Evolutionary conservation across 2,113 vertebrate genomes (phyloP), one percentile per base, ranked within the genome.

Genomic region (Penelope pileata): DNA sequence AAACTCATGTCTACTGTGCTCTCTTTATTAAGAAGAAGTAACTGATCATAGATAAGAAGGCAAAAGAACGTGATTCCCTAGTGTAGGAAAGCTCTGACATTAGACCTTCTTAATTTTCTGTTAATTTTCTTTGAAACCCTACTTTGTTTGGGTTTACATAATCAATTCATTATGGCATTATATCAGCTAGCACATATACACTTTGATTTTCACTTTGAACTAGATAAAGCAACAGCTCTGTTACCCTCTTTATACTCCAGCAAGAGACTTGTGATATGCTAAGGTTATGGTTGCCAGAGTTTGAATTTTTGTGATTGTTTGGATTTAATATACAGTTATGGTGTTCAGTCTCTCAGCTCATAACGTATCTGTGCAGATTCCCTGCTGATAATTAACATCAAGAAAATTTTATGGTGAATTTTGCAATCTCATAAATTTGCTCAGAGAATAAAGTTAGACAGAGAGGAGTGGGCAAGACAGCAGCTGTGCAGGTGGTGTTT

Each of bases 401-500:
- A 43, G 6, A 67, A 24, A 88, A 74, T 53, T 89, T 89, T 69
- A n/a, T 22, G 21, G 26, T 78, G 21, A 74, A 45, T 78, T 81
- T 56, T 59, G 18, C 21, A 66, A 82, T 84, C 78, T 70, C 12
- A 27, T 58, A 51, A 26, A 40, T 81, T 94, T 70, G 79, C 23
- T 2, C 5, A 83, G 60, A 62, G 23, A 66, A 67, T 32, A 0
- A 82, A 60, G 1, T 40, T 53, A 82, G 42, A 30, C 34, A 51
- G 8, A 36, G 11, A 0, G 1, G 1, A 4, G 1, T 23, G 3
- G 6, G 14, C 27, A 3, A 34, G 14, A 13, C 58, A 59, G 3
- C 23, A 47, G 17, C 22, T 64, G 7, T 42, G 40, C 9, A 73
- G 19, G 7, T 51, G 36, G 1, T 6, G 14, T 62, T 72, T 64